Base-by-base conservation (phyloP, 2,888 invertebrate species). In the Venustoraphidia nigricollis region DNA sequence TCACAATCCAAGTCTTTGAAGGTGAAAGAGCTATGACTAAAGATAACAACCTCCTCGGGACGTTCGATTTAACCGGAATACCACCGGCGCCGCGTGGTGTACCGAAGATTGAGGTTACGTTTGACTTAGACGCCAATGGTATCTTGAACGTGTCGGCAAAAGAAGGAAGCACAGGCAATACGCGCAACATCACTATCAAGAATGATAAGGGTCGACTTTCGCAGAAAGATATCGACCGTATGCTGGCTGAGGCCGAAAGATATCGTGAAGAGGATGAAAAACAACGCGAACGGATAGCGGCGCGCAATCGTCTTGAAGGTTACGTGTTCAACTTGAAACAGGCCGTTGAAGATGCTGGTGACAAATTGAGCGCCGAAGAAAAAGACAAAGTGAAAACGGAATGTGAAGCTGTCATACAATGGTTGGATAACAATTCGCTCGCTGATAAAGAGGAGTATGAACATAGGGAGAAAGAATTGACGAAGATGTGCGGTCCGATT, bases 21-120 rank as follows among this genome's bases (percentile, higher is more conserved):
- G 85, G 85, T 34, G 85, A 86, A 65, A 70, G 88, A 37, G 79
- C 82, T 14, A 81, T 85, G 83, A 84, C 84, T n/a, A 83, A 81
- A 62, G 83, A 84, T 65, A 85, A 85, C 68, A 82, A 85, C 61
- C 61, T 77, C 6, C 64, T 81, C 46, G 79, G 79, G 38, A 77
- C 72, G 6, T 80, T 81, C 61, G 78, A 79, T 56, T 60, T 79
- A 53, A 76, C 76, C 9, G 83, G 82, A 41, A 80, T 83, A 27
- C 79, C 81, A 10, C 80, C 80, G 1, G 81, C 81, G 17, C 81
- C 81, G 0, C 68, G 80, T 41, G 81, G 80, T 14, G 74, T 79
- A 1, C 81, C 81, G 0, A 76, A 81, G 60, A 77, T 81, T 55
- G 79, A 79, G 53, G 81, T 81, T 17, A 81, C 81, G 36, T 83